Evolutionary conservation across 2,888 invertebrate species (phyloP).

Genomic region (Drosophila putrida): DNA sequence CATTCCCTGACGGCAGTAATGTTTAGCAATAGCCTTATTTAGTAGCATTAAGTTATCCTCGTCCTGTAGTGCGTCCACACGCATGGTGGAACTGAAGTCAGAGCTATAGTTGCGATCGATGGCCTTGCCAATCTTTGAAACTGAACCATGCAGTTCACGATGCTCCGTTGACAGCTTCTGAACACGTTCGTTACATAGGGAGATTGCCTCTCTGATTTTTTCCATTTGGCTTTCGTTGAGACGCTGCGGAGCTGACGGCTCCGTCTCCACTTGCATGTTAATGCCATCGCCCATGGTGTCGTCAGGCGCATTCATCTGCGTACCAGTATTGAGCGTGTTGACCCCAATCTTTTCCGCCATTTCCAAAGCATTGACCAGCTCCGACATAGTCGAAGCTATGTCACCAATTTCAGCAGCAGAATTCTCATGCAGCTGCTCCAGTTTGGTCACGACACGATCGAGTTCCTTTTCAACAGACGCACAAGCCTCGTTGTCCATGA

Average conservation of each 20-base stretch:
- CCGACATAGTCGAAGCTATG: slow-evolving; percentile 81
- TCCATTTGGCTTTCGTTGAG: slow-evolving; percentile 90
- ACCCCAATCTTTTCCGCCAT: slow-evolving; percentile 79
- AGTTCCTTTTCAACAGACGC: slow-evolving; percentile 85
- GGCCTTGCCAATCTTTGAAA: slow-evolving; percentile 98
- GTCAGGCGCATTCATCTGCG: slow-evolving; percentile 76
- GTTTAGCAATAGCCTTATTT: slow-evolving; percentile 97
- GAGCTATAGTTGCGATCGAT: slow-evolving; percentile 97
- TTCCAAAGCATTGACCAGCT: slow-evolving; percentile 77
- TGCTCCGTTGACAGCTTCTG: slow-evolving; percentile 94
- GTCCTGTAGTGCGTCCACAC: slow-evolving; percentile 91
- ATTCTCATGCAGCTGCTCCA: slow-evolving; percentile 84
- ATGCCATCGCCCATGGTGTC: slow-evolving; percentile 78
- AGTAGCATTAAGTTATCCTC: slow-evolving; percentile 88
- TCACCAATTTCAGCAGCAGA: slow-evolving; percentile 82
- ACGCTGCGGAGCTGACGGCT: slow-evolving; percentile 87
- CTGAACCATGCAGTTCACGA: slow-evolving; percentile 90
- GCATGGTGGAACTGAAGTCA: slow-evolving; percentile 95
- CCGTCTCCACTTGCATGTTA: slow-evolving; percentile 82
- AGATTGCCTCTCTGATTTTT: slow-evolving; percentile 90
- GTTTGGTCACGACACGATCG: slow-evolving; percentile 84
- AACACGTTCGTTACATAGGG: slow-evolving; percentile 93
- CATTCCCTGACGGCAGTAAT: slow-evolving; percentile 97
- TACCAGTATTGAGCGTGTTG: slow-evolving; percentile 79
- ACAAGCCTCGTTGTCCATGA: slow-evolving; percentile 83